Conservation (phyloP, 2,113 vertebrate genomes). For the Oreotrochilus melanogaster region DNA sequence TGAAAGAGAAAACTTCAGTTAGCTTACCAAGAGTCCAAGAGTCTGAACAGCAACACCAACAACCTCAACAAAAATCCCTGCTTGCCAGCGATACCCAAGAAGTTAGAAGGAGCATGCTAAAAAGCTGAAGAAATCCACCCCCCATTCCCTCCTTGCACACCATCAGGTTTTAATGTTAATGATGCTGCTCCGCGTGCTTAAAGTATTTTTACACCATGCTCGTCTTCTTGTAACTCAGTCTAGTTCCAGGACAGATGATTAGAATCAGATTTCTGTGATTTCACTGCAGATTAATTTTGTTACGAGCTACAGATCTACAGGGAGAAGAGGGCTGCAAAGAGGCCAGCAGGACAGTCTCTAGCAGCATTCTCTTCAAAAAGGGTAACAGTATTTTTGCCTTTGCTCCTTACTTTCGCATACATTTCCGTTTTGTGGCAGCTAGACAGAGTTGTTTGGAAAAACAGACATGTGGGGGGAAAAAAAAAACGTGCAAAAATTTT, state of each 20-base stretch:
- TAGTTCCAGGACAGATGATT: slow-evolving; percentile 20
- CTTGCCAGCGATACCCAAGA: background rate
- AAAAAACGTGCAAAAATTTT: background rate
- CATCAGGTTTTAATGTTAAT: slow-evolving; percentile 39
- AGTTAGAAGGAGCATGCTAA: background rate
- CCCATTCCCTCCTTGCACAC: background rate
- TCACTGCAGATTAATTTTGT: slow-evolving; percentile 51
- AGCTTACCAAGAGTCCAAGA: background rate
- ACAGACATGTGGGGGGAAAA: rapidly evolving
- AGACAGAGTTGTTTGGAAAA: background rate
- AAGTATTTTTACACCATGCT: slow-evolving; percentile 41
- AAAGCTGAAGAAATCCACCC: background rate
- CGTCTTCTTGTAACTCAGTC: background rate
- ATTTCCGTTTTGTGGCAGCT: background rate
- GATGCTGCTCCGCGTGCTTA: background rate
- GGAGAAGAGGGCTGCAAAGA: background rate
- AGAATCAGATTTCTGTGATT: slow-evolving; percentile 66
- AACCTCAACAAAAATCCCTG: background rate
- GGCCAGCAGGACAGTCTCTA: background rate
- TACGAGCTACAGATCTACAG: background rate
- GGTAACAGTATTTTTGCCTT: background rate
- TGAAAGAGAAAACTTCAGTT: background rate
- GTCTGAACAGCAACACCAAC: background rate
- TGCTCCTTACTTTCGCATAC: background rate
- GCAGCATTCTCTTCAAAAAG: background rate